These are phyloP conservation scores for Rhagophthalmus giganteus DNA, from an alignment of 2,888 invertebrate species.

Conservation along the genomic window DNA sequence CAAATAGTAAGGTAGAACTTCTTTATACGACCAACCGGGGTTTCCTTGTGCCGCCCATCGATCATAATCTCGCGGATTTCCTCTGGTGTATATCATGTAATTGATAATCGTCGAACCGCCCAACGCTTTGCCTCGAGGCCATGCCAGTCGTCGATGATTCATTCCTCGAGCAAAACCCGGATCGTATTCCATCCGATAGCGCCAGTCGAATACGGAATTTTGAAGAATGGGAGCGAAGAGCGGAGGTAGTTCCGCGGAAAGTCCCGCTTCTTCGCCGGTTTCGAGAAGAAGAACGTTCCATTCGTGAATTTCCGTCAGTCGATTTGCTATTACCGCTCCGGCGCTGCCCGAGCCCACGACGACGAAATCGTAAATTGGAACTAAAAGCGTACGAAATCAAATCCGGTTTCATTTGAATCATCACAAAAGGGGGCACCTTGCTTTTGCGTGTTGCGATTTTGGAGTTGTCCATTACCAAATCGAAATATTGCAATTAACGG, in stretches of 20 bases:
- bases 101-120: constrained; percentile 66
- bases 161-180: constrained; percentile 16
- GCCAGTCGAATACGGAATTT: constrained; percentile 60
- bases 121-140: constrained; percentile 63
- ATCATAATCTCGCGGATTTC: constrained; percentile 69
- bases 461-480: no score
- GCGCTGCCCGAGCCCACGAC: constrained; percentile 57
- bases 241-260: constrained; percentile 56
- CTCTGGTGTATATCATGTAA: constrained; percentile 75
- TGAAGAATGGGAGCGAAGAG: constrained; percentile 57
- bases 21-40: constrained; percentile 67
- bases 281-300: constrained; percentile 48
- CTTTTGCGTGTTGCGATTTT: no score
- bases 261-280: constrained; percentile 43
- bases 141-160: constrained; percentile 49
- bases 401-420: no score
- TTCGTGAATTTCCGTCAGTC: constrained; percentile 55
- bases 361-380: no score
- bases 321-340: constrained; percentile 57
- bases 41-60: constrained; percentile 69
- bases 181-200: constrained; percentile 55
- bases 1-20: constrained; percentile 57
- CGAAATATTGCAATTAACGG: no score
- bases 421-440: no score
- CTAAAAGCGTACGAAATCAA: no score